Conservation (phyloP, 2,113 vertebrate genomes). For the Hippolais icterina region DNA sequence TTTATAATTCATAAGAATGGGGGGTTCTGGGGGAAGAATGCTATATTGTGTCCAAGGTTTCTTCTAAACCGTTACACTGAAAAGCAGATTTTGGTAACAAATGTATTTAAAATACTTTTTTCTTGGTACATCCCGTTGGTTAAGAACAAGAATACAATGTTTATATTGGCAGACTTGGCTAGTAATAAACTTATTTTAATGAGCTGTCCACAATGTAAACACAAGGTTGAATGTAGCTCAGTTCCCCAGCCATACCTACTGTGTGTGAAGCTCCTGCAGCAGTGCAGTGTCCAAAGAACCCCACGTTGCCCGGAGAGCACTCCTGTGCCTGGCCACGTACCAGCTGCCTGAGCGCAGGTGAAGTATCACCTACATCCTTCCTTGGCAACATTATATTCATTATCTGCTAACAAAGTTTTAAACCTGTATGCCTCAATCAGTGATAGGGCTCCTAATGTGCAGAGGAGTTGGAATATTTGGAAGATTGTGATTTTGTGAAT, state of each 20-base stretch:
- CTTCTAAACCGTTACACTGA: not conserved
- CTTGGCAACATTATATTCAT: rapidly evolving
- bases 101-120: conserved; percentile 5
- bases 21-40: rapidly evolving
- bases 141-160: conserved; percentile 36
- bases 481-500: not conserved
- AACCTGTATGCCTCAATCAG: rapidly evolving
- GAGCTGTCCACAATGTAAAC: not conserved
- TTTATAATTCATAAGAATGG: not conserved
- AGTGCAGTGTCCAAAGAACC: rapidly evolving
- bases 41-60: not conserved
- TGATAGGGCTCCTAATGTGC: not conserved
- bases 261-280: not conserved
- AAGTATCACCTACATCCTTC: rapidly evolving
- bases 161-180: conserved; percentile 33
- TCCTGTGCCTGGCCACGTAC: rapidly evolving
- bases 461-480: not conserved
- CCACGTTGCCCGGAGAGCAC: rapidly evolving
- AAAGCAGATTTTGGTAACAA: not conserved
- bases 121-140: not conserved
- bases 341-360: not conserved
- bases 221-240: not conserved
- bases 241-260: not conserved
- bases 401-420: not conserved
- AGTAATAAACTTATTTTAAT: conserved; percentile 43